Evolutionary conservation across 2,888 invertebrate genomes (phyloP), one percentile per base, ranked within the genome.

Genomic region (Gymnosoma rotundatum): DNA sequence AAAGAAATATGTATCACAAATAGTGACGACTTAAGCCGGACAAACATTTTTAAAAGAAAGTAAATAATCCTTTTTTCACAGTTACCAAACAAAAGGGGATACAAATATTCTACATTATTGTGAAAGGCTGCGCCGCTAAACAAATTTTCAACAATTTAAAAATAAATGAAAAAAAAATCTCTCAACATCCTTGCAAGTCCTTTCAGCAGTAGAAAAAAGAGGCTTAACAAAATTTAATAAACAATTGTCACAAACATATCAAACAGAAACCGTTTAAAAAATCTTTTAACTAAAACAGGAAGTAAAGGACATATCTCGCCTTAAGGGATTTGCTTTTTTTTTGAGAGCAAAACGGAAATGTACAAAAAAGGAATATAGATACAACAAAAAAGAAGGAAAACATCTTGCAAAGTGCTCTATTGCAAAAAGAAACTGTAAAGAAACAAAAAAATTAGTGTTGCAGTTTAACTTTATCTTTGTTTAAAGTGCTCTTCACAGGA

Each of bases 41-140:
- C 86, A 88, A 88, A 89, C 86, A 89, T 87, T 86, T 87, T 88
- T 85, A 87, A 80, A 58, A 52, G 50, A 21, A 54, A 56, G 50
- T 48, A 54, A 58, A 32, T 25, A 52, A 73, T 60, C 61, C 61
- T 48, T 72, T 61, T 36, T 18, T 9, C 20, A 20, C 1, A 18
- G 42, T 42, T 10, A 42, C 18, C 25, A 3, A 18, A 3, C 5
- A 6, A 61, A 32, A 48, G 18, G 61, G 16, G n/a, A 38, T 38
- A 52, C 36, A 20, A 12, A 36, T 60, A 16, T 20, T 6, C 50
- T 21, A 10, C 2, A 38, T 21, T 4, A 21, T 10, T 36, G 52
- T 38, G 25, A 42, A 61, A 38, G 16, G 21, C 32, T 38, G 21
- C 20, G 36, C 50, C 42, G 16, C 10, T 8, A 42, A 42, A 50